A percentile compares a stretch with the other conserved stretches of the same genome.
Conservation (phyloP, 2,113 vertebrate genomes). For the Mustelus asterias region DNA sequence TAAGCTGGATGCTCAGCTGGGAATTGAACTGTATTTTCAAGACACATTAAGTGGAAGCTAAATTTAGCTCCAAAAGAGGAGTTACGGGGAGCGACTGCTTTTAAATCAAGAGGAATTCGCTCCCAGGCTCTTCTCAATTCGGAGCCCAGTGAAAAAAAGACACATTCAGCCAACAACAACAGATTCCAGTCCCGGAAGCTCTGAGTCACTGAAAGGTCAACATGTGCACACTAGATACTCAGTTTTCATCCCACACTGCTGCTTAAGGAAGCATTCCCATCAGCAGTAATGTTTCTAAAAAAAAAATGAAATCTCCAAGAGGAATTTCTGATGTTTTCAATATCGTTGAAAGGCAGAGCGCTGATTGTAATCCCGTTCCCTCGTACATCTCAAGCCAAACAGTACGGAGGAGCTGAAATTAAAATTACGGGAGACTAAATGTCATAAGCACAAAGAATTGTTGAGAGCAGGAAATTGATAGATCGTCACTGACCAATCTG, state of each 20-base stretch:
- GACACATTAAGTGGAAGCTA: neutral
- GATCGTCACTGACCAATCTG: neutral
- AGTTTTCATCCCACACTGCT: constrained; percentile 7
- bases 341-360: neutral
- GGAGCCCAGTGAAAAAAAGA: neutral
- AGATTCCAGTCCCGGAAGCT: constrained; percentile 7
- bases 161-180: constrained; percentile 26
- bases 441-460: neutral
- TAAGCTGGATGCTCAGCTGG: neutral
- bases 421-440: neutral
- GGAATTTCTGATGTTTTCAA: neutral
- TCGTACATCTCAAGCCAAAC: neutral
- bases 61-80: constrained; percentile 12
- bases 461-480: neutral
- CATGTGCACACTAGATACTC: neutral
- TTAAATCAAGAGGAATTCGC: neutral
- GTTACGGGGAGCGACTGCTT: constrained; percentile 8
- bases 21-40: neutral
- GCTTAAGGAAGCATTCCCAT: neutral
- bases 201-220: constrained; percentile 34
- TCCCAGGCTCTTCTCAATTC: constrained; percentile 14
- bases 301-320: neutral
- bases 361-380: neutral
- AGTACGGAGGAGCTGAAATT: neutral
- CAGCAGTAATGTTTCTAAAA: neutral